Base-by-base conservation (phyloP, 2,888 invertebrate genomes). In the Dryocosmus kuriphilus region DNA sequence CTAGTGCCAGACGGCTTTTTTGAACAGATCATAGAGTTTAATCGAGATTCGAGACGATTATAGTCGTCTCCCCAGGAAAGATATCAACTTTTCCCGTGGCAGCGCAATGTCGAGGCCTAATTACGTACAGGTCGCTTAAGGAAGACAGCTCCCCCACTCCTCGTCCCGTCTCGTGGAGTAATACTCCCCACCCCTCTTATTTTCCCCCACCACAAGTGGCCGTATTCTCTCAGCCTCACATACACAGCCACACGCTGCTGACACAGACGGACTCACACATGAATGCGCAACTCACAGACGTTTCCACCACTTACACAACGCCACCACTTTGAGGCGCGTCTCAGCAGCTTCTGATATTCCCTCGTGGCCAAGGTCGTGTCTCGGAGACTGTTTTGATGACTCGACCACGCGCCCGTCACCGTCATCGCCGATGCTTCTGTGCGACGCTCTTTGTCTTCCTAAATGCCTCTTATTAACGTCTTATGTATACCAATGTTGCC, bases 331-430 rank as follows among this genome's bases (percentile, higher is more conserved):
- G 75, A 76, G 80, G 77, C 80, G 76, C 57, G 77, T 82, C 78
- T 80, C 77, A 65, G 74, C 74, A 79, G 71, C 75, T 80, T 79
- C 79, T 81, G 74, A 82, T 80, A 80, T 82, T 82, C 80, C 79
- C 77, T 82, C 79, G 80, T 80, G 79, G 82, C 82, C 82, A 82
- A 82, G 82, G 82, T 82, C 82, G 82, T 78, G 75, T 79, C 77
- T 77, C 77, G 77, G 46, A 77, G 71, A 71, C 71, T 67, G 71
- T 71, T 71, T 71, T 46, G 71, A 71, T 30, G 71, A 71, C 71
- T 71, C 71, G 30, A 71, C 67, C 67, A 67, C 67, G 67, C 46
- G 67, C 67, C 41, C 67, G 62, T 63, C 62, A 63, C 62, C 32
- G 32, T n/a, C 22, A 63, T 32, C 62, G 32, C 35, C 62, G n/a